phyloP scores from a whole-genome alignment of 2,888 invertebrate genomes.

The Cybosia mesomella region DNA sequence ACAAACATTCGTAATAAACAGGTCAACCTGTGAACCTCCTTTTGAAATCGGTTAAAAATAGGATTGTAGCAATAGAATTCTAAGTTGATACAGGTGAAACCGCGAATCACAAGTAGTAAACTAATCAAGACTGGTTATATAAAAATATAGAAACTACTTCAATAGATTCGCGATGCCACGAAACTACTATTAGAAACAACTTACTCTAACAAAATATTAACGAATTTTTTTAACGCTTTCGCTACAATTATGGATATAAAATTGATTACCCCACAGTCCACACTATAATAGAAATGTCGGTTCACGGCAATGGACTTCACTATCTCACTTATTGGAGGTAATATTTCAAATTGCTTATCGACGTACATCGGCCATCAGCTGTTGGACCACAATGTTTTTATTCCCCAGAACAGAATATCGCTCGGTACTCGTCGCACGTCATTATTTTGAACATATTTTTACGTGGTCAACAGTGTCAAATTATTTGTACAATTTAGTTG shows the following conservation, averaged over 20 bases:
- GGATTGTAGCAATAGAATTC: background rate
- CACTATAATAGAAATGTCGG: constrained; percentile 64
- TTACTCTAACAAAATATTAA: constrained; percentile 53
- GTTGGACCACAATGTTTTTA: constrained; percentile 56
- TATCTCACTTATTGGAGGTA: constrained; percentile 60
- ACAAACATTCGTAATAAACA: too few relatives aligned
- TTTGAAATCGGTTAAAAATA: too few relatives aligned
- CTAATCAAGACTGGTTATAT: constrained; percentile 16
- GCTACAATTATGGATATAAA: constrained; percentile 64
- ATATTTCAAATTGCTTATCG: constrained; percentile 65
- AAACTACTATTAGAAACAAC: constrained; percentile 35
- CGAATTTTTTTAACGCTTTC: constrained; percentile 68
- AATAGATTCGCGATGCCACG: constrained; percentile 31
- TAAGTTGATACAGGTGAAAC: background rate
- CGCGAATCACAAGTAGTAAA: background rate
- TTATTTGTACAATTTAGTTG: constrained; percentile 35
- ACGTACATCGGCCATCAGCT: constrained; percentile 43
- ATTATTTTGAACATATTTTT: constrained; percentile 50
- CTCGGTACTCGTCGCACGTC: constrained; percentile 57
- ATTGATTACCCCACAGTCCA: constrained; percentile 65
- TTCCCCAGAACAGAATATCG: constrained; percentile 54
- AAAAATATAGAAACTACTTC: constrained; percentile 22
- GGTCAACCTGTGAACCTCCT: too few relatives aligned
- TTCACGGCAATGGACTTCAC: constrained; percentile 58
- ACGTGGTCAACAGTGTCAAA: constrained; percentile 29